These are phyloP conservation scores for Drosophila stalkeri DNA, from an alignment of 2,888 invertebrate genomes.

Conservation along the genomic window DNA sequence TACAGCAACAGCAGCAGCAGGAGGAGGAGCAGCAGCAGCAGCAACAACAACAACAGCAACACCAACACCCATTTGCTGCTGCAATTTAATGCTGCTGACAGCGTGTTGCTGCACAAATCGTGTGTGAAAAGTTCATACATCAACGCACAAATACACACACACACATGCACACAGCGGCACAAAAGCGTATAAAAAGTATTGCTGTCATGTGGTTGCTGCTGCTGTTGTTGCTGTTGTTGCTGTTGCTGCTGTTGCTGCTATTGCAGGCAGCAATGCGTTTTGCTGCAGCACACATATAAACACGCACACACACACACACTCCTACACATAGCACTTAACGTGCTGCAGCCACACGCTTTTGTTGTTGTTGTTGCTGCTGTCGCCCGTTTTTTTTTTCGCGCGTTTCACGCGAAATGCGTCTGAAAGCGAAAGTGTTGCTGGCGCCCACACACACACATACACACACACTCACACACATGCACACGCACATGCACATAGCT, in stretches of 20 bases:
- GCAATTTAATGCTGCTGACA: slow-evolving; percentile 48
- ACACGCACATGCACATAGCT: slow-evolving; percentile 25
- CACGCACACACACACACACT: slow-evolving; percentile 22
- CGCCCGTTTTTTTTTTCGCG: slow-evolving; percentile 42
- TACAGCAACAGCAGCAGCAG: slow-evolving; percentile 21
- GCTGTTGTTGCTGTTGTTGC: slow-evolving; percentile 37
- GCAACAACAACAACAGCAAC: not conserved
- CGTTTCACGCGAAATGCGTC: slow-evolving; percentile 77
- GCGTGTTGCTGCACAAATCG: slow-evolving; percentile 64
- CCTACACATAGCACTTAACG: slow-evolving; percentile 17
- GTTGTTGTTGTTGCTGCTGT: slow-evolving; percentile 25
- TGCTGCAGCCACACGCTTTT: slow-evolving; percentile 36
- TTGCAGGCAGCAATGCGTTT: slow-evolving; percentile 77
- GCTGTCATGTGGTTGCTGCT: slow-evolving; percentile 67
- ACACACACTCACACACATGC: slow-evolving; percentile 12
- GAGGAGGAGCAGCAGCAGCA: not conserved
- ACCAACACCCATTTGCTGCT: slow-evolving; percentile 16
- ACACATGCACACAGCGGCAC: slow-evolving; percentile 27
- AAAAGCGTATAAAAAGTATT: slow-evolving; percentile 73
- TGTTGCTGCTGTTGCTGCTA: slow-evolving; percentile 54
- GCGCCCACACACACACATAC: slow-evolving; percentile 46
- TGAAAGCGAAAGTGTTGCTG: slow-evolving; percentile 79
- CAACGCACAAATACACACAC: slow-evolving; percentile 44
- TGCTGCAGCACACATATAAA: slow-evolving; percentile 54
- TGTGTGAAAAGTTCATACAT: slow-evolving; percentile 75